Evolutionary conservation across 2,888 invertebrate species (phyloP).

Genomic region (Crematogaster levior): DNA sequence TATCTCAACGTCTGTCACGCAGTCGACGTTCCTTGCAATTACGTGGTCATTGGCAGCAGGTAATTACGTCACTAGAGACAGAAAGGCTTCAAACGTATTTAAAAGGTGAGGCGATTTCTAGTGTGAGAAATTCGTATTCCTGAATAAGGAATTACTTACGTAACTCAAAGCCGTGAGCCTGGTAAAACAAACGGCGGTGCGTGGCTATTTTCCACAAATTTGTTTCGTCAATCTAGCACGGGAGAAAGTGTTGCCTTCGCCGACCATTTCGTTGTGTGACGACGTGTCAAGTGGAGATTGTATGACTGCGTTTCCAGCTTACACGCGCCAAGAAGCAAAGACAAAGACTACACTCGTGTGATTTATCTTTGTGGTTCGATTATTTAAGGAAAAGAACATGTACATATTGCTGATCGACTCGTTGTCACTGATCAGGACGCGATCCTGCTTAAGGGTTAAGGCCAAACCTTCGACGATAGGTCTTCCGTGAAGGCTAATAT

Average conservation of each 20-base stretch:
- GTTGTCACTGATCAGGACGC: neutral
- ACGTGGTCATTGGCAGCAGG: constrained; percentile 43
- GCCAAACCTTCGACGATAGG: neutral
- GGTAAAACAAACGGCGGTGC: constrained; percentile 8
- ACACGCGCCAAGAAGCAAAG: neutral
- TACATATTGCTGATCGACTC: neutral
- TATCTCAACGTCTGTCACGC: neutral
- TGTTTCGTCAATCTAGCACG: constrained; percentile 60
- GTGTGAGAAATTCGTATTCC: constrained; percentile 50
- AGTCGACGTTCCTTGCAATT: constrained; percentile 26
- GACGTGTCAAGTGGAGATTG: constrained; percentile 44
- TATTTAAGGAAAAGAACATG: neutral
- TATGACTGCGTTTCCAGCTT: neutral
- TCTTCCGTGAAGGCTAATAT: constrained; percentile 27
- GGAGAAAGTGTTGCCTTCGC: constrained; percentile 63
- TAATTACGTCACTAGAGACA: constrained; percentile 41
- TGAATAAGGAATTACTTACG: constrained; percentile 53
- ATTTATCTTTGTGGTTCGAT: neutral
- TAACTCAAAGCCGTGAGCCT: constrained; percentile 38
- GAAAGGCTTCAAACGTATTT: constrained; percentile 36
- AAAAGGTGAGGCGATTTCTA: constrained; percentile 26
- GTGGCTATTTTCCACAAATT: constrained; percentile 52
- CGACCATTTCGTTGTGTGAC: constrained; percentile 59
- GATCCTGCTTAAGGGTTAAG: constrained; percentile 12
- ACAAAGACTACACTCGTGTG: neutral